A percentile compares a stretch with the other conserved stretches of the same genome.
Conservation (phyloP, 2,888 invertebrate species). For the Synanthedon andrenaeformis region DNA sequence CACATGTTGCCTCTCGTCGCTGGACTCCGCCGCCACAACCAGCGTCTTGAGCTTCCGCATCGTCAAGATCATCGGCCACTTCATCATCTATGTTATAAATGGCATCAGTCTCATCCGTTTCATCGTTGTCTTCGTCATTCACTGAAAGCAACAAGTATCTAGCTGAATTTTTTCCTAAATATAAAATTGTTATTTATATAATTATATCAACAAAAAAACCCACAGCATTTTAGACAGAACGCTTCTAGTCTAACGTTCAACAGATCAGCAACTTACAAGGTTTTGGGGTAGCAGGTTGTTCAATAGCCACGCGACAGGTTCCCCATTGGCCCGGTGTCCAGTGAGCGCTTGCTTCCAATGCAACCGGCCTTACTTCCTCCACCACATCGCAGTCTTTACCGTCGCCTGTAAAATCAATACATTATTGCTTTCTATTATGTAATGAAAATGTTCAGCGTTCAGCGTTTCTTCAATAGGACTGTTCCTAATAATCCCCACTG, state of each 20-base stretch:
- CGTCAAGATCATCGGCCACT: constrained; percentile 32
- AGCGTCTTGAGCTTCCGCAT: constrained; percentile 20
- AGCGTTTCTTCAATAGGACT: no score
- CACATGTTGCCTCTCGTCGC: constrained; percentile 67
- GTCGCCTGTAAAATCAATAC: constrained; percentile 29
- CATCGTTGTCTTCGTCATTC: constrained; percentile 41
- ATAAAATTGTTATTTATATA: no score
- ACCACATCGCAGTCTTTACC: constrained; percentile 60
- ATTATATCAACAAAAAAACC: no score
- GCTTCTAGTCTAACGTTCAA: no score
- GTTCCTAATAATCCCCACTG: no score
- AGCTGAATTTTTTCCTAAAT: no score
- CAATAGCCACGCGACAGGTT: constrained; percentile 53
- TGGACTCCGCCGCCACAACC: constrained; percentile 73
- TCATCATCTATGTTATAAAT: constrained; percentile 38
- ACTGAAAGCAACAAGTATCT: constrained; percentile 3
- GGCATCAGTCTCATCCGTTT: constrained; percentile 43
- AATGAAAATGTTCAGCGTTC: background rate
- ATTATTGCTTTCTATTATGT: background rate
- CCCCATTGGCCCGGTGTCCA: constrained; percentile 69
- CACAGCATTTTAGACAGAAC: no score
- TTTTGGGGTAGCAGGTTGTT: constrained; percentile 29
- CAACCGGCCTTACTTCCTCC: constrained; percentile 52
- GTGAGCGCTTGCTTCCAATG: constrained; percentile 60
- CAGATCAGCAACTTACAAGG: constrained; percentile 19